phyloP scores from a whole-genome alignment of 2,888 invertebrate species.

The Euspilapteryx auroguttella region DNA sequence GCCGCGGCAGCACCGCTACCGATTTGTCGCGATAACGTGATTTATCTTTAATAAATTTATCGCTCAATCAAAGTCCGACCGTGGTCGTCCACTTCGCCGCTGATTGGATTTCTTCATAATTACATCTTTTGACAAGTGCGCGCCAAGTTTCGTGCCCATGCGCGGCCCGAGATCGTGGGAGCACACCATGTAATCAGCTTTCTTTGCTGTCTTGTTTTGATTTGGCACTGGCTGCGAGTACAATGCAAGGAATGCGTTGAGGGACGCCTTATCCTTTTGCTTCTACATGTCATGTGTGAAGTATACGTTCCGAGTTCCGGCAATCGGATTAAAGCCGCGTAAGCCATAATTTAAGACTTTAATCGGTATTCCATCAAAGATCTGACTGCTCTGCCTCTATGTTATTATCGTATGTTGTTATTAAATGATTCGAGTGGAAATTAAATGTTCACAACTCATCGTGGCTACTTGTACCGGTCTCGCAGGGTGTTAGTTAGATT shows the following conservation, averaged over 20 bases:
- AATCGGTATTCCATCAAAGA: conserved; percentile 2
- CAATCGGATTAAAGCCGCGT: too few relatives aligned
- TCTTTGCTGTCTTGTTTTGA: conserved; percentile 50
- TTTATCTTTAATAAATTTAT: conserved; percentile 54
- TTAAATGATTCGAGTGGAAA: conserved; percentile 15
- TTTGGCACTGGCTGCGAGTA: conserved; percentile 21
- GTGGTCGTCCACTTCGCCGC: conserved; percentile 29
- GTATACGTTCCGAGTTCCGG: too few relatives aligned
- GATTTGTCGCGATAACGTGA: conserved; percentile 48
- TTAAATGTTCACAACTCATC: conserved; percentile 11
- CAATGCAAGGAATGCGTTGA: conserved; percentile 1
- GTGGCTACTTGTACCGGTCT: conserved; percentile 9
- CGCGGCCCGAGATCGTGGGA: conserved; percentile 44
- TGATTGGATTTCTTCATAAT: conserved; percentile 62
- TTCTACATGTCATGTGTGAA: too few relatives aligned
- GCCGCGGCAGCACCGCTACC: conserved; percentile 19
- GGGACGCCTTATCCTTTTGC: too few relatives aligned
- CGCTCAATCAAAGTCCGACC: conserved; percentile 40
- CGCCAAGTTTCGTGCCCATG: conserved; percentile 53
- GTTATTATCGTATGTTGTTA: conserved; percentile 9
- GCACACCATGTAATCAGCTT: conserved; percentile 57
- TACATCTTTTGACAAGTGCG: conserved; percentile 60
- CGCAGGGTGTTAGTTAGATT: conserved; percentile 9
- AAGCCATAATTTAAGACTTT: conserved; percentile 1
- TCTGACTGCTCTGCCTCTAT: conserved; percentile 3